A percentile compares a stretch with the other conserved stretches of the same genome.
Conservation (phyloP, 2,888 invertebrate genomes). For the Mactromeris polynyma region DNA sequence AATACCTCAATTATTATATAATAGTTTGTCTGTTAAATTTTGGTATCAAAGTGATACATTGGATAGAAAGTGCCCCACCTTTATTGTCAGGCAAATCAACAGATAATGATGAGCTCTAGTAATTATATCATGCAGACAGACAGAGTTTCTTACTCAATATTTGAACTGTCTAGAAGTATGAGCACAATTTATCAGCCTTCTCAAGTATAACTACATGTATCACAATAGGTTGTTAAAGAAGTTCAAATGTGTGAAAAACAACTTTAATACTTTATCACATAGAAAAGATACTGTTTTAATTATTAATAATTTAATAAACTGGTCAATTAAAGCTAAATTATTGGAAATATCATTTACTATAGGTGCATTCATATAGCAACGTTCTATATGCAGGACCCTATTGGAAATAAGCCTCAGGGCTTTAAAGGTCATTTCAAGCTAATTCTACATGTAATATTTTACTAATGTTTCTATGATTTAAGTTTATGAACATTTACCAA, state of each 20-base stretch:
- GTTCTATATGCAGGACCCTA: too few relatives aligned
- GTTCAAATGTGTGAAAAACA: conserved; percentile 12
- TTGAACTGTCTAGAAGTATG: neutral
- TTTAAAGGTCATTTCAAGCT: too few relatives aligned
- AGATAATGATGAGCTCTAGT: neutral
- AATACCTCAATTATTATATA: neutral
- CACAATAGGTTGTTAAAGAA: neutral
- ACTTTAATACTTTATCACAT: neutral
- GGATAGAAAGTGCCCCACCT: neutral
- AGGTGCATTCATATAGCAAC: too few relatives aligned
- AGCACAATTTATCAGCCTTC: neutral
- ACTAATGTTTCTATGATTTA: too few relatives aligned
- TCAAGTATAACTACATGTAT: neutral
- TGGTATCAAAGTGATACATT: neutral
- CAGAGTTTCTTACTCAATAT: conserved; percentile 2
- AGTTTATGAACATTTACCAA: too few relatives aligned
- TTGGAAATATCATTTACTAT: too few relatives aligned
- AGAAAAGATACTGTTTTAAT: neutral
- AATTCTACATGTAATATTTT: too few relatives aligned
- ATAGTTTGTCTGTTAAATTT: neutral
- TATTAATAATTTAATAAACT: neutral
- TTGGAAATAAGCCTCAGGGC: too few relatives aligned
- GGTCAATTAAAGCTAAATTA: neutral
- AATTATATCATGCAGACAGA: neutral
- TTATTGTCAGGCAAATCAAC: neutral